A percentile compares a stretch with the other conserved stretches of the same genome.
Conservation (phyloP, 30 jellyfish, hydroid and myxozoan genomes). For the Haliclystus octoradiatus region DNA sequence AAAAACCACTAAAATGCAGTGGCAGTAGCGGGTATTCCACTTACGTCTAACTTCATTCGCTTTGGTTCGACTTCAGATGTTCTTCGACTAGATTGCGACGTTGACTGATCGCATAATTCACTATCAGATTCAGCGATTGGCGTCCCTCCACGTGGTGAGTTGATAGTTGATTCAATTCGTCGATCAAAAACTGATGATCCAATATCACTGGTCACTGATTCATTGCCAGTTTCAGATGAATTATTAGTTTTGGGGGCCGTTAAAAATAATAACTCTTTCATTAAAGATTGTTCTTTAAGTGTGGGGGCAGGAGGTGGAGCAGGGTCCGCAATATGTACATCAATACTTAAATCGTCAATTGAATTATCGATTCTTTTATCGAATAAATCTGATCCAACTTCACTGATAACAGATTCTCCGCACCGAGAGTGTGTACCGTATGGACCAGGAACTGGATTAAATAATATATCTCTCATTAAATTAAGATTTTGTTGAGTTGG, state of each 20-base stretch:
- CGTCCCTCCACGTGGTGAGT: conserved; percentile 91
- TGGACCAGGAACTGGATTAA: conserved; percentile 61
- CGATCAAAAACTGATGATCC: conserved; percentile 86
- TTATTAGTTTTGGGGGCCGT: conserved; percentile 65
- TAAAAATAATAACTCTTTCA: conserved; percentile 79
- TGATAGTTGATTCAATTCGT: conserved; percentile 51
- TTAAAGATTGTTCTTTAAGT: conserved; percentile 50
- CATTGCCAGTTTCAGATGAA: conserved; percentile 51
- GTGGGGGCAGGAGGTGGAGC: conserved; percentile 88
- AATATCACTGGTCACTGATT: conserved; percentile 83
- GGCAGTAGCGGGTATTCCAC: too few relatives aligned
- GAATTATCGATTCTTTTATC: conserved; percentile 71
- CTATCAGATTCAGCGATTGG: conserved; percentile 49
- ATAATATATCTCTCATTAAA: conserved; percentile 72
- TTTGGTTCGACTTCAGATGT: not conserved
- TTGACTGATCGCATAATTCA: not conserved
- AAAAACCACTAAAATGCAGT: too few relatives aligned
- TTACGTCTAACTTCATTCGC: too few relatives aligned
- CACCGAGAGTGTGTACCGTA: conserved; percentile 33
- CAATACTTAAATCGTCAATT: conserved; percentile 22
- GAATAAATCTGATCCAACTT: conserved; percentile 92
- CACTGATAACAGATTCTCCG: conserved; percentile 90
- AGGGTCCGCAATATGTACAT: conserved; percentile 39
- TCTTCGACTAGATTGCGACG: not conserved
- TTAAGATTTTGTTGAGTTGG: conserved; percentile 79